Conservation (phyloP, 2,888 invertebrate genomes). For the Archaeoteleia sp. region DNA sequence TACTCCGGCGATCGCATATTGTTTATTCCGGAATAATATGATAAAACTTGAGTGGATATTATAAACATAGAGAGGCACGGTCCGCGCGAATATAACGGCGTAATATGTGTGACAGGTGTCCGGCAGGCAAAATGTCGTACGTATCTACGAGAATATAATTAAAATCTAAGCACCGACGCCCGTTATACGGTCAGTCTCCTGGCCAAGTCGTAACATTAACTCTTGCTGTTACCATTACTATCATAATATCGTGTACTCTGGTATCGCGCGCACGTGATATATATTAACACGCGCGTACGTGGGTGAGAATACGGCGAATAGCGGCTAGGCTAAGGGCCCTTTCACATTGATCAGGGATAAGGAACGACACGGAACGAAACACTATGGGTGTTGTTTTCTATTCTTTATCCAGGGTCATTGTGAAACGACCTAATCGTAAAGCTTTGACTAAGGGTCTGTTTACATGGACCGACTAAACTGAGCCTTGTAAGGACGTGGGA, state of each 20-base stretch:
- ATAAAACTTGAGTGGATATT: slow-evolving; percentile 33
- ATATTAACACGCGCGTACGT: slow-evolving; percentile 31
- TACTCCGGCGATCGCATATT: too few relatives aligned
- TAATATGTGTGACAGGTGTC: slow-evolving; percentile 69
- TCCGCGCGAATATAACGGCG: slow-evolving; percentile 33
- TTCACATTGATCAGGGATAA: too few relatives aligned
- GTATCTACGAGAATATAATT: slow-evolving; percentile 58
- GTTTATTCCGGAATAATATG: slow-evolving; percentile 17
- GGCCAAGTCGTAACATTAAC: slow-evolving; percentile 35
- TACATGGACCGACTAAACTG: too few relatives aligned
- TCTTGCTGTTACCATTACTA: slow-evolving; percentile 37
- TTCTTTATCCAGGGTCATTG: too few relatives aligned
- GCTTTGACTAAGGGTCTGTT: too few relatives aligned
- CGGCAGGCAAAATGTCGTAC: slow-evolving; percentile 47
- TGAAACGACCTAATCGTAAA: too few relatives aligned
- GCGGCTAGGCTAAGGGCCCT: too few relatives aligned
- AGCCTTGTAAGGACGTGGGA: too few relatives aligned
- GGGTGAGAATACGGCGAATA: slow-evolving; percentile 35
- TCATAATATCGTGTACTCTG: slow-evolving; percentile 28
- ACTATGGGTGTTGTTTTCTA: too few relatives aligned
- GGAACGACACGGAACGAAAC: too few relatives aligned
- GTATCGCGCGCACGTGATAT: slow-evolving; percentile 1
- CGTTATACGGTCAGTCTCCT: slow-evolving; percentile 38
- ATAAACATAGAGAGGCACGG: slow-evolving; percentile 39
- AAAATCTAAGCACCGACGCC: slow-evolving; percentile 58